Evolutionary conservation across 2,113 vertebrate species (phyloP).

Genomic region (Rhipidura dahli): DNA sequence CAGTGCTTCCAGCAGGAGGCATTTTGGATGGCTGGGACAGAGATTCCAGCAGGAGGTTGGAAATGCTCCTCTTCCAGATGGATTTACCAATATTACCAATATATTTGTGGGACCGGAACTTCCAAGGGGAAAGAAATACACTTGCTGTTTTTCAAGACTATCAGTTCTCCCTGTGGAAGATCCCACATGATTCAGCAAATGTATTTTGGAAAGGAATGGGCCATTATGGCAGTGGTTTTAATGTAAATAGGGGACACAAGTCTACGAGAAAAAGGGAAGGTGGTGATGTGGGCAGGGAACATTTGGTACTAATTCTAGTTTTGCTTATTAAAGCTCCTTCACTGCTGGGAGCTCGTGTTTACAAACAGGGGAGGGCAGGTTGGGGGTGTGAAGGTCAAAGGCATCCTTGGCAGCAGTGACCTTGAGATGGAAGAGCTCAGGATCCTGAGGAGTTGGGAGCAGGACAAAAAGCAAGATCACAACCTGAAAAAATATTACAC

Average conservation of each 20-base stretch:
- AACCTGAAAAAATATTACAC: background rate
- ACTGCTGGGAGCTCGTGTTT: background rate
- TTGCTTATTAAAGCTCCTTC: background rate
- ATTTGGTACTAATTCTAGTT: background rate
- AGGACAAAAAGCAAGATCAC: background rate
- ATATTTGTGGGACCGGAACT: background rate
- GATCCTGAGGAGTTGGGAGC: background rate
- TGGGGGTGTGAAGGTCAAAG: background rate
- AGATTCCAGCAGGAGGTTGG: background rate
- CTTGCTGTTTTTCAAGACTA: background rate
- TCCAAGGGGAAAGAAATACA: background rate
- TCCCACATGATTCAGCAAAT: background rate
- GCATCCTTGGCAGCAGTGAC: background rate
- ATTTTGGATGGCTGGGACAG: background rate
- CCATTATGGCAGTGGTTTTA: background rate
- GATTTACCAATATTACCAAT: background rate
- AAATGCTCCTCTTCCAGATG: background rate
- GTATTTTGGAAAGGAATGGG: background rate
- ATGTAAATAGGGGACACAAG: background rate
- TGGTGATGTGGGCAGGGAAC: background rate
- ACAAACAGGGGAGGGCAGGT: background rate
- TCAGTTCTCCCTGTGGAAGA: background rate
- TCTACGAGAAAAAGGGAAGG: background rate
- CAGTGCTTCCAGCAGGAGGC: background rate
- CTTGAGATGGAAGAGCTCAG: background rate